phyloP scores from a whole-genome alignment of 2,797 vertebrate species.

The Anguilla pacifica region DNA sequence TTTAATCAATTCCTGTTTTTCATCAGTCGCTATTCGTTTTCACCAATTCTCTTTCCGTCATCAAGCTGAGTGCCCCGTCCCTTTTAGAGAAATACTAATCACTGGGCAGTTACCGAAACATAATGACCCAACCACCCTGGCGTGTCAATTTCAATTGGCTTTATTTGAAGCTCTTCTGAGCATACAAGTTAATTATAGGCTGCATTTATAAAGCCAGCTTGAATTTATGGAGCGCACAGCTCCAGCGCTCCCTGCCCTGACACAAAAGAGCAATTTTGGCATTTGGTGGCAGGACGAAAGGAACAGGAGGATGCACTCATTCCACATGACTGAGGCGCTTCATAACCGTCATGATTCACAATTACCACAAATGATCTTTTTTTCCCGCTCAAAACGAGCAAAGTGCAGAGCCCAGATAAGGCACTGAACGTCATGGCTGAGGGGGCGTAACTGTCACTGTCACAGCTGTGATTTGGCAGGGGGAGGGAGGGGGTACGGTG shows the following conservation, averaged over 20 bases:
- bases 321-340: constrained; percentile 33
- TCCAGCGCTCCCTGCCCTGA: constrained; percentile 8
- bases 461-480: constrained; percentile 17
- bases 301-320: constrained; percentile 35
- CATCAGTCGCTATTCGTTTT: constrained; percentile 17
- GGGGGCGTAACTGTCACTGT: constrained; percentile 26
- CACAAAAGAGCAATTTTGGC: constrained; percentile 31
- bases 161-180: constrained; percentile 23
- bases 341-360: constrained; percentile 32
- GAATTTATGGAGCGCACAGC: constrained; percentile 33
- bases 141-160: constrained; percentile 31
- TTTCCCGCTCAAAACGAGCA: neutral
- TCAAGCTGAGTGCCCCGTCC: neutral
- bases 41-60: constrained; percentile 19
- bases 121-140: constrained; percentile 22
- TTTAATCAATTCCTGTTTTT: constrained; percentile 48
- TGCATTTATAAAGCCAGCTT: constrained; percentile 21
- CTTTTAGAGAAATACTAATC: constrained; percentile 39
- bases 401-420: neutral
- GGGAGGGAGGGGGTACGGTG: neutral
- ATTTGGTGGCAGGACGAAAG: constrained; percentile 24
- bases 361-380: neutral
- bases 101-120: constrained; percentile 23
- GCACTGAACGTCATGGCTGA: neutral
- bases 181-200: constrained; percentile 36